Conservation (phyloP, 2,113 vertebrate species). For the Lepisosteus oculatus region DNA sequence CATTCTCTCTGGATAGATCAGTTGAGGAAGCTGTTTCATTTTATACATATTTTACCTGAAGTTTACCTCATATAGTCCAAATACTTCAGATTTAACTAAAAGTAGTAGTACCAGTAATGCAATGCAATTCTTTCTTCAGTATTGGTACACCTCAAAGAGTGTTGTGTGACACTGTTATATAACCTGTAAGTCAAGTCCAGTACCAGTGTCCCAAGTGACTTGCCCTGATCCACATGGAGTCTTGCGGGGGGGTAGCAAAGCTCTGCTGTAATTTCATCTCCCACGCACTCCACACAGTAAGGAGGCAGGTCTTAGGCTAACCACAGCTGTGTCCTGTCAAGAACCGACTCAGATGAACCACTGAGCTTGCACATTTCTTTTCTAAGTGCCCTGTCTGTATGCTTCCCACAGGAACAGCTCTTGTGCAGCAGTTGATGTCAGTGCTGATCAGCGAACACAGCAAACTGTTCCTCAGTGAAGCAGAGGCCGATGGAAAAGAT, state of each 20-base stretch:
- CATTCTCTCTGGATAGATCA: no score
- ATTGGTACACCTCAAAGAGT: no score
- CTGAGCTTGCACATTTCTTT: slow-evolving; percentile 22
- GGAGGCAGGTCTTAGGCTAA: neutral
- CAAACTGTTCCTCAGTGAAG: neutral
- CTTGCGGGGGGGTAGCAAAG: neutral
- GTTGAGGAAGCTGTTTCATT: no score
- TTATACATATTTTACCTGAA: no score
- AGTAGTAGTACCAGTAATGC: no score
- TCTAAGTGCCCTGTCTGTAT: neutral
- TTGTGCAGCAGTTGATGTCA: slow-evolving; percentile 58
- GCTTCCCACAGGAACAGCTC: slow-evolving; percentile 51
- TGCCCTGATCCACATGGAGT: neutral
- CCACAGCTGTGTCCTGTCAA: slow-evolving; percentile 11
- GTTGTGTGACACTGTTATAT: no score
- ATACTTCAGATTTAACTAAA: no score
- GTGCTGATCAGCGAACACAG: slow-evolving; percentile 43
- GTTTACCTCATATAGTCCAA: no score
- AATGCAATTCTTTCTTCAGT: no score
- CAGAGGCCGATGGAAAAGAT: neutral
- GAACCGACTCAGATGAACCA: neutral
- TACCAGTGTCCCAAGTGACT: slow-evolving; percentile 15
- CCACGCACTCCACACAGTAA: neutral
- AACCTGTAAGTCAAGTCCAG: neutral
- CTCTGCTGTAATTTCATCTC: slow-evolving; percentile 23